Evolutionary conservation across 2,888 invertebrate species (phyloP), one percentile per base, ranked within the genome.

Genomic region (Andrena flavipes): DNA sequence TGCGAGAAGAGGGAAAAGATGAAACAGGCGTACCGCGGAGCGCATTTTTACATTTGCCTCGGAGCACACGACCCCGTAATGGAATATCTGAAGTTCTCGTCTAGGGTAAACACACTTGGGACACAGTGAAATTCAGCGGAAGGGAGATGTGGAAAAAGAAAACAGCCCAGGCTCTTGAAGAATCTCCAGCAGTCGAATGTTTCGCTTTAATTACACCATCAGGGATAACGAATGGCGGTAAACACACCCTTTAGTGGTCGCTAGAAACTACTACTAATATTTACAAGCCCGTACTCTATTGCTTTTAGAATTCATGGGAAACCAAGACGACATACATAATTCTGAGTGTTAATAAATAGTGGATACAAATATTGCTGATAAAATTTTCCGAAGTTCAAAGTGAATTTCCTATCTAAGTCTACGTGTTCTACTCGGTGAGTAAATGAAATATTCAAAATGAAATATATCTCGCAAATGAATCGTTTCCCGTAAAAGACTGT

Each of bases 81-180:
- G 90, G 87, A 88, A 91, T 91, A 91, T 89, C 89, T 85, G 87
- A 87, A 86, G 86, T 81, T 86, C 87, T 81, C 71, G 82, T 69
- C 68, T 35, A 71, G 85, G 67, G 85, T 80, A 90, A 90, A 90
- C 86, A 90, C 82, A 78, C 84, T 76, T 67, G 82, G 76, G 73
- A 75, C 77, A 87, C 51, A 68, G 63, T 49, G 63, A 80, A 76
- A 84, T 76, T 76, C 82, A 77, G 63, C 30, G 42, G 65, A 80
- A 59, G 62, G 76, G 72, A 76, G 35, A 49, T 54, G 42, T 30
- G 63, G 69, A 67, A 68, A 77, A 62, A n/a, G 60, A 63, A 76
- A 68, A 70, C 64, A 71, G 51, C 30, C 23, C 23, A 4, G 13
- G 13, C 48, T 69, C 33, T 30, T 16, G 42, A 13, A 42, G 51